Evolutionary conservation across 2,113 vertebrate genomes (phyloP).

Genomic region (Xerus inauris): DNA sequence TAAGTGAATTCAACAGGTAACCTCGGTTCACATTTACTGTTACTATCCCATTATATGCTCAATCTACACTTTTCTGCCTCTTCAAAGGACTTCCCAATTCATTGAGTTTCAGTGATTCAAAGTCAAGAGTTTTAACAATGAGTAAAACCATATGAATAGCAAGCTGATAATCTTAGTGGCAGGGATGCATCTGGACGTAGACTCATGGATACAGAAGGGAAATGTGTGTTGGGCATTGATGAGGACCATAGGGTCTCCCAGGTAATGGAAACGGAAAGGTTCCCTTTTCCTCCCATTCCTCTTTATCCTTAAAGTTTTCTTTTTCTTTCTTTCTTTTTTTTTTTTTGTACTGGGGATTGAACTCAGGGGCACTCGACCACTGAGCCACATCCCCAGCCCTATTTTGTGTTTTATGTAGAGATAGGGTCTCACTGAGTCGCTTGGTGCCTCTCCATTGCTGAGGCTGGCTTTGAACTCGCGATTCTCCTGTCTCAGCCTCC

Average conservation of each 20-base stretch:
- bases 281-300: not conserved
- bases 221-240: not conserved
- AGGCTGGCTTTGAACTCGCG: no score
- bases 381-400: no score
- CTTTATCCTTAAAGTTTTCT: not conserved
- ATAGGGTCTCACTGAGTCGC: no score
- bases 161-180: not conserved
- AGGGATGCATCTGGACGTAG: not conserved
- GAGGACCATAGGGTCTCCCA: not conserved
- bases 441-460: no score
- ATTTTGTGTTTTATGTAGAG: no score
- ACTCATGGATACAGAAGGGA: not conserved
- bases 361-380: no score
- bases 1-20: not conserved
- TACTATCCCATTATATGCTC: not conserved
- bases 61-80: not conserved
- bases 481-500: no score
- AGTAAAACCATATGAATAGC: not conserved
- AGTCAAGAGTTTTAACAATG: slow-evolving; percentile 33
- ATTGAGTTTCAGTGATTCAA: slow-evolving; percentile 1
- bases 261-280: not conserved
- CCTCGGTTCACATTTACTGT: not conserved
- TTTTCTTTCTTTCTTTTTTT: no score
- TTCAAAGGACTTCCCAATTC: slow-evolving; percentile 31
- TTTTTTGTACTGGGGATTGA: no score